Evolutionary conservation across 1,140 invertebrate species (phyloP).

Genomic region (Apis cerana): DNA sequence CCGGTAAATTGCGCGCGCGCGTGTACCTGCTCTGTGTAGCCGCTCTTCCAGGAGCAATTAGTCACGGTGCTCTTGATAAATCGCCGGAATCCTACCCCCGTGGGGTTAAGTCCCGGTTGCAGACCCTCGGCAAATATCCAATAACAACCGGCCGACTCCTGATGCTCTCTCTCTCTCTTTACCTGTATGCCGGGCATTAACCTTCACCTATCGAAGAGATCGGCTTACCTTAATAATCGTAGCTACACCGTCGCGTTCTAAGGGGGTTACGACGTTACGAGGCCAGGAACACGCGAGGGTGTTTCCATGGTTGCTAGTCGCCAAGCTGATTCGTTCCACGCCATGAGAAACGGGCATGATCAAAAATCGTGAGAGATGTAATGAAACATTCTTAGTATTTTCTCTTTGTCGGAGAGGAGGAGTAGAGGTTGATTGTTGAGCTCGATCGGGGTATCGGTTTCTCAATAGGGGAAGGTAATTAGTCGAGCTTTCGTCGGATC

Average conservation of each 20-base stretch:
- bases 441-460: not conserved
- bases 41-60: conserved; percentile 55
- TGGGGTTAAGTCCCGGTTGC: conserved; percentile 45
- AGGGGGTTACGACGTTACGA: conserved; percentile 59
- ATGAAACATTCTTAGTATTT: conserved; percentile 74
- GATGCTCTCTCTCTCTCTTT: conserved; percentile 10
- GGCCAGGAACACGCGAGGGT: conserved; percentile 61
- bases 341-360: conserved; percentile 20
- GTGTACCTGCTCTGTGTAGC: not conserved
- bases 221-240: conserved; percentile 77
- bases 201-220: conserved; percentile 64
- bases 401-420: not conserved
- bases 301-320: conserved; percentile 71
- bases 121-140: conserved; percentile 63
- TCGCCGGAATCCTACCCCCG: conserved; percentile 51
- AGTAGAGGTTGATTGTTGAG: too few species aligned
- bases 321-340: conserved; percentile 19
- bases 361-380: conserved; percentile 61
- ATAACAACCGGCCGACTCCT: conserved; percentile 59
- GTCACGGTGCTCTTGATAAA: conserved; percentile 68
- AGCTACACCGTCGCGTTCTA: conserved; percentile 44
- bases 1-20: conserved; percentile 26
- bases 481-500: not conserved
- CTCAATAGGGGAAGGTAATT: not conserved
- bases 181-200: conserved; percentile 57